Evolutionary conservation across 2,797 vertebrate genomes (phyloP), one percentile per base, ranked within the genome.

Genomic region (Columba guinea): DNA sequence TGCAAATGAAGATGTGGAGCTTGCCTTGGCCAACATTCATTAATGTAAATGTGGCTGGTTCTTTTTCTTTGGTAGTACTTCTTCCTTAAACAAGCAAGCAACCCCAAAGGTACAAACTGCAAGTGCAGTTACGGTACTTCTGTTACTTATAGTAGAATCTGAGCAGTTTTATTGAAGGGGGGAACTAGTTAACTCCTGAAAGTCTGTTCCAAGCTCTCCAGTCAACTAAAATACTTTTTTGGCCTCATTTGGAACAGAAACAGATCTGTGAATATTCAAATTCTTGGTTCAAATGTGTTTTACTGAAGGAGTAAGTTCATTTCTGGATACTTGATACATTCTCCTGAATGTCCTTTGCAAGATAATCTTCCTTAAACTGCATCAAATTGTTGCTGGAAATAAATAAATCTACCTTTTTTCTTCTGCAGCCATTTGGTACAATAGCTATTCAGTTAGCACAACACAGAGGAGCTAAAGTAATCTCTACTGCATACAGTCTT

Each of bases 361-460:
- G 39, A 7, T 10, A 80, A 34, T 37, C 15, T 56, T 62, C 76
- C 13, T 68, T 62, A 26, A 85, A 48, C 4, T 4, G 6, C 22
- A 46, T 56, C 7, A 51, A 51, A 21, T 51, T 21, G 30, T 52
- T 49, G 22, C 22, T 84, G 23, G 81, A 46, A 75, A 70, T 41
- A 20, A 82, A 81, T 49, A 6, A 16, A 30, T 92, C 1, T 70
- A 18, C 34, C 3, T 87, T 56, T 75, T 79, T 53, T 71, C 23
- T 44, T 46, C 26, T 73, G 34, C 97, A 99, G 99, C 97, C 99
- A 0, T 98, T 99, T 1, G 99, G 99, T 51, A 98, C 98, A 39
- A 98, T 99, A 96, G 98, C 98, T 17, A 98, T 99, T 96, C 99
- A 99, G 97, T 63, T 99, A 93, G 99, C 99, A 44, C 98, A 98